Base-by-base conservation (phyloP, 2,888 invertebrate genomes). In the Cantharis rufa region DNA sequence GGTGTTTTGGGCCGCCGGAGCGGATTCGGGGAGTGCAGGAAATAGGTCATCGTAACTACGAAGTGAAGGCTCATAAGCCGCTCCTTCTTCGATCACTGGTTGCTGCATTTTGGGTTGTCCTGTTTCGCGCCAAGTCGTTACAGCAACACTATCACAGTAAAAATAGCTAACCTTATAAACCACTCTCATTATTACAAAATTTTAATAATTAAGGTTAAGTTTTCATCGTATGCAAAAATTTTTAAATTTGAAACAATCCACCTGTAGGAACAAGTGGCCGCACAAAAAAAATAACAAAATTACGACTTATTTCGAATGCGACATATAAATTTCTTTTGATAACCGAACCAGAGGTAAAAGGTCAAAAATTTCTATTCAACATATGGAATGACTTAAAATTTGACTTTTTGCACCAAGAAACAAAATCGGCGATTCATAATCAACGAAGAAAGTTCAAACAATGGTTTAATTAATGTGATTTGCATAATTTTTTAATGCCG, bases 61-160 rank as follows among this genome's bases (percentile, higher is more conserved):
- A 82, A 93, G 89, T 81, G 89, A 88, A 84, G 90, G 83, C 79
- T 91, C 91, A 81, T 90, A 91, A 82, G 90, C 91, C 86, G 89
- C 89, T 86, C 89, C 90, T 88, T 90, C 90, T 88, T 90, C 91
- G 88, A 88, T 89, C 90, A 90, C 90, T 90, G 89, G 89, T 89
- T 91, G 93, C 93, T 89, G 93, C 92, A 86, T 92, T 91, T 90
- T 91, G 93, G 94, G 93, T 93, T 94, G 95, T 96, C 96, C 96
- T 96, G 94, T 92, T 94, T 94, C 96, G 95, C 94, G 96, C 97
- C 97, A 94, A 96, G 97, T 97, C 97, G 95, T 96, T 95, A 97
- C 97, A 97, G 97, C 96, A 97, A 94, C 93, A 93, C 94, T 94
- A n/a, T 48, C n/a, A 48, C 48, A 48, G n/a, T 48, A 48, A 48